Conservation (phyloP, 2,797 vertebrate species). For the Myiotriccus ornatus region DNA sequence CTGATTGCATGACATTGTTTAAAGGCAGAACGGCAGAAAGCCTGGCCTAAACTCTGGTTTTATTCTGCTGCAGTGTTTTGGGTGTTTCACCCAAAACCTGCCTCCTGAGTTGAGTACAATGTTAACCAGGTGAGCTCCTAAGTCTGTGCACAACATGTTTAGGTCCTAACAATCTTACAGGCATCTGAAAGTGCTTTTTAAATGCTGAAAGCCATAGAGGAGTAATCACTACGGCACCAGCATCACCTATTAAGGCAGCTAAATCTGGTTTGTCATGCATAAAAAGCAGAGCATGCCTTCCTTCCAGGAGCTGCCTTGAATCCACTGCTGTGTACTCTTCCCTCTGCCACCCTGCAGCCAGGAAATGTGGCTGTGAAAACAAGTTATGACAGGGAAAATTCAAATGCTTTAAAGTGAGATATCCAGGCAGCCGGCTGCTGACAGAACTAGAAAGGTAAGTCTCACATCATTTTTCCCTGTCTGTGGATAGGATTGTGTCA, state of each 20-base stretch:
- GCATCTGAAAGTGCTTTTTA: neutral
- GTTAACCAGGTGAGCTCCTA: neutral
- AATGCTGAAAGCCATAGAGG: neutral
- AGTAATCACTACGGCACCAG: neutral
- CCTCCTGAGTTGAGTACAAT: neutral
- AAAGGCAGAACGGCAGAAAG: neutral
- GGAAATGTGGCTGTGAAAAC: slow-evolving; percentile 47
- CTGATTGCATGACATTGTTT: neutral
- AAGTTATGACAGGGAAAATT: slow-evolving; percentile 33
- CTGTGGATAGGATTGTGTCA: neutral
- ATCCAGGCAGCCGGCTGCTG: neutral
- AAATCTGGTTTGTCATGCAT: neutral
- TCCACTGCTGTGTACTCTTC: slow-evolving; percentile 4
- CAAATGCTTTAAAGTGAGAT: neutral
- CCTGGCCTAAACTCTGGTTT: neutral
- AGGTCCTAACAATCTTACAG: neutral
- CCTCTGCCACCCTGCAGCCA: slow-evolving; percentile 18
- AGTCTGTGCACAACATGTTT: neutral
- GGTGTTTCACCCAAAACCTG: neutral
- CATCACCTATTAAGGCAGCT: neutral
- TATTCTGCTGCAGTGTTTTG: neutral
- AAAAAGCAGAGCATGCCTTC: slow-evolving; percentile 21
- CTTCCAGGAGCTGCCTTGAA: slow-evolving; percentile 20
- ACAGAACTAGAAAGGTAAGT: neutral
- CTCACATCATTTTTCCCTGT: neutral